phyloP scores from a whole-genome alignment of 2,797 vertebrate genomes.

The Scarus forsteni region DNA sequence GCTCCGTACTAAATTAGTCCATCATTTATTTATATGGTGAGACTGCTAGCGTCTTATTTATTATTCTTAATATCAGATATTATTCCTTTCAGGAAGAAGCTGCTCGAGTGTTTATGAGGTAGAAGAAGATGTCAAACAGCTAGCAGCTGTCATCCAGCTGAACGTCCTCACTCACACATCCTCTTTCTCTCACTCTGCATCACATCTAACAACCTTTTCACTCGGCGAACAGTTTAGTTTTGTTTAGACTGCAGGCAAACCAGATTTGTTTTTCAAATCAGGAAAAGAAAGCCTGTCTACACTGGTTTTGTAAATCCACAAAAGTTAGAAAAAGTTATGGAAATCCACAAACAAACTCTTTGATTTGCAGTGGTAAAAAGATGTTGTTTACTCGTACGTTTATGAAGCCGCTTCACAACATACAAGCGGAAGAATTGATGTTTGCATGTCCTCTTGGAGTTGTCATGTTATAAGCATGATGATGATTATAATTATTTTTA shows the following conservation, averaged over 20 bases:
- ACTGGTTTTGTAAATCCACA: neutral
- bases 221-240: neutral
- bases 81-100: constrained; percentile 24
- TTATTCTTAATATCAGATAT: constrained; percentile 1
- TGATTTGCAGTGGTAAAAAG: neutral
- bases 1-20: neutral
- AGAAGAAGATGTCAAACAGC: constrained; percentile 29
- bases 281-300: neutral
- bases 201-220: constrained; percentile 28
- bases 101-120: constrained; percentile 41
- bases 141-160: constrained; percentile 31
- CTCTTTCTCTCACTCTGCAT: neutral
- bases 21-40: constrained; percentile 22
- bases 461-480: no score
- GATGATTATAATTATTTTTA: no score
- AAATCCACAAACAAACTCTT: no score
- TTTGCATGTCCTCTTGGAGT: no score
- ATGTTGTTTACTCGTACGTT: neutral
- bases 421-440: no score
- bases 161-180: constrained; percentile 21
- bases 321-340: no score
- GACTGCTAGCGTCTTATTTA: neutral
- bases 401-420: neutral
- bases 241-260: neutral
- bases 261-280: neutral